Conservation (phyloP, 2,113 vertebrate species). For the Excalfactoria chinensis region DNA sequence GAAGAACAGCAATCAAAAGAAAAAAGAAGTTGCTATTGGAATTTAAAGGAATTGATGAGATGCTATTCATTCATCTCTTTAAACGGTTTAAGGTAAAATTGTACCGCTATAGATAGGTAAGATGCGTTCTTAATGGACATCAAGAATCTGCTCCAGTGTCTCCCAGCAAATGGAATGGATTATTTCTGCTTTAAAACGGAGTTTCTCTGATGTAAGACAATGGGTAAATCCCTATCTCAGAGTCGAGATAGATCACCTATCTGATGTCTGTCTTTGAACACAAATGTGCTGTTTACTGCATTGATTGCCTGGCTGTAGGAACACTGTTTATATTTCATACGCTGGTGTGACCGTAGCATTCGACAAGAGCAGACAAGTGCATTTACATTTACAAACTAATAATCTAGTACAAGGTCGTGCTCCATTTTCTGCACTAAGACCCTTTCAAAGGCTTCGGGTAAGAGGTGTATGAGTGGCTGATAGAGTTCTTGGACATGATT, state of each 20-base stretch:
- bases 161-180: neutral
- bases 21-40: neutral
- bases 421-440: fast-evolving
- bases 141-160: neutral
- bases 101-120: neutral
- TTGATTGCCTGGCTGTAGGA: neutral
- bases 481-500: neutral
- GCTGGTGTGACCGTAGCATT: neutral
- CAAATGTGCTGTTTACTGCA: neutral
- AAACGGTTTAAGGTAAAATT: constrained; percentile 9
- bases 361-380: neutral
- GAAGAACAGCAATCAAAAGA: neutral
- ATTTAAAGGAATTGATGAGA: neutral
- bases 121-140: neutral
- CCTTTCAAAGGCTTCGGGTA: neutral
- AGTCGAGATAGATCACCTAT: neutral
- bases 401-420: neutral
- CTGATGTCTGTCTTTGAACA: neutral
- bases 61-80: neutral
- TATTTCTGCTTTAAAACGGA: neutral
- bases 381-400: neutral
- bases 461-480: neutral
- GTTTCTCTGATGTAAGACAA: neutral
- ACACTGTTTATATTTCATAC: neutral
- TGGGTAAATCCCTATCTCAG: neutral